Evolutionary conservation across 2,888 invertebrate genomes (phyloP), one percentile per base, ranked within the genome.

Genomic region (Allolobophora icterica): DNA sequence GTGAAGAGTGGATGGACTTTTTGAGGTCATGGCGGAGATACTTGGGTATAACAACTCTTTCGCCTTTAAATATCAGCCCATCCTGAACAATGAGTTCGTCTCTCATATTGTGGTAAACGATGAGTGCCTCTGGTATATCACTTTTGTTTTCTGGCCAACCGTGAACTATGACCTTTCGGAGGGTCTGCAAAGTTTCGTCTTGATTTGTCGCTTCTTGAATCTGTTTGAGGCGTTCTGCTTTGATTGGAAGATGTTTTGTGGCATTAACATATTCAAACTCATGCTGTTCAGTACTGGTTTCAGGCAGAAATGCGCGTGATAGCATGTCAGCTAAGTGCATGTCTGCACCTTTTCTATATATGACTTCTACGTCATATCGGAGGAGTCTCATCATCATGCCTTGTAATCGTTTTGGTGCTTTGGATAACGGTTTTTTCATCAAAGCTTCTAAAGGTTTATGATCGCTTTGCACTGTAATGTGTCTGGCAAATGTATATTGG

Each of bases 311-410:
- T 13, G 92, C 91, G 34, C 93, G 90, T 6, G 92, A 92, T 40
- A 93, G 90, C 24, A 93, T 90, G 21, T 91, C 34, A 83, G 92
- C 92, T n/a, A 93, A 40, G 83, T 91, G 84, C 91, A 93, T 90
- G 34, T 91, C 34, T 89, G 92, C 92, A 6, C 93, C 93, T 89
- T 93, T 93, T 38, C 89, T 89, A 89, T 91, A 91, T 24, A 5
- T 90, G 17, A 92, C 35, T n/a, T 91, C 42, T 30, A 92, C 21
- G 84, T 91, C 58, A 89, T 92, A 92, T 71, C 89, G 84, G 89
- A 90, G 91, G 34, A 92, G 35, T 42, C 84, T 42, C 45, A 90
- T n/a, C n/a, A 45, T 45, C 91, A 91, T 92, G 30, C 91, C 42
- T 42, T 92, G 93, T 34, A 92, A 90, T 21, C 92, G 35, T 15